Base-by-base conservation (phyloP, 1,140 invertebrate species). In the Radopholus similis region DNA sequence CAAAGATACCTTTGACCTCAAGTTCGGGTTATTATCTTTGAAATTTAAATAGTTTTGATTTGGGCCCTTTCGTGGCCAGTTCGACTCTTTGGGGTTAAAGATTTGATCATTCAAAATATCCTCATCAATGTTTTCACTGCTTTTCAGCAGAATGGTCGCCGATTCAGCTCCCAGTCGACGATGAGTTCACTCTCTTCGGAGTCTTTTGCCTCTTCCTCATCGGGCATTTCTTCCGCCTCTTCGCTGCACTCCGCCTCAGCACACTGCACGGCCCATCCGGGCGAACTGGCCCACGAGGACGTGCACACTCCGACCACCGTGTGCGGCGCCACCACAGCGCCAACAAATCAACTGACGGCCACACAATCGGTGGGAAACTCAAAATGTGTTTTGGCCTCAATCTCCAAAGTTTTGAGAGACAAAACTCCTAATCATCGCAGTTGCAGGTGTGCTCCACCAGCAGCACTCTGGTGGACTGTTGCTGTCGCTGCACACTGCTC, bases 201-300 rank as follows among this genome's bases (percentile, higher is more conserved):
- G 35, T 76, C 74, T 2, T 76, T 76, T 56, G 74, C 57, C 4
- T 76, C 74, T 13, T 76, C 74, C 23, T 75, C 74, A 6, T 76
- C 74, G 15, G 74, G 74, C n/a, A 78, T 76, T 21, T 63, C 55
- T 26, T 74, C 74, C 51, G 49, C 68, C 37, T 70, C 66, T 30
- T 70, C 56, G 1, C 18, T 40, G 15, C 38, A 72, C 37, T 42
- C 62, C 28, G 35, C 70, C 49, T n/a, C n/a, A n/a, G n/a, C n/a
- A n/a, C 35, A 73, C 32, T 42, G 62, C 40, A 47, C 62, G 13
- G 54, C 64, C 30, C 49, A 62, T 64, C 47, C 23, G 30, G 23
- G 47, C 23, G 6, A 51, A 21, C 47, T 8, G 47, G 23, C 23
- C 47, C 47, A 51, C 30, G 47, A 51, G 3, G 47, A 51, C 5